Evolutionary conservation across 2,797 vertebrate genomes (phyloP), one percentile per base, ranked within the genome.

Genomic region (Capromys pilorides): DNA sequence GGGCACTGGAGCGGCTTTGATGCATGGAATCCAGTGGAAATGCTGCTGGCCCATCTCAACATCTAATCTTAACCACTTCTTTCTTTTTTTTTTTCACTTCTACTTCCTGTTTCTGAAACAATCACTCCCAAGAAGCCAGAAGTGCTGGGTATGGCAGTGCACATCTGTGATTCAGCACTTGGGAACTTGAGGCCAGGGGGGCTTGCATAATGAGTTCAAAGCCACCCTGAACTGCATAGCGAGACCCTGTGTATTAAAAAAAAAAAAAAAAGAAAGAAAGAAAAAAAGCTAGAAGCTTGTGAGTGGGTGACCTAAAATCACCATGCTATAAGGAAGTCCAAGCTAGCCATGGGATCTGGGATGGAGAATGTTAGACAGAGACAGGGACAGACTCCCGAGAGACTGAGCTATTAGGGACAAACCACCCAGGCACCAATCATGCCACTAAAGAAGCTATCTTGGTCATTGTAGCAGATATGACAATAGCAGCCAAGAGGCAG

Each of bases 281-380:
- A 71, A 71, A 64, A 36, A 22, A 82, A 86, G 49, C 26, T 39
- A 73, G 90, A 1, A 79, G 36, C 49, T 24, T 54, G 62, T 41
- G 79, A 78, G 54, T 67, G 26, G 75, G 14, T 79, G n/a, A 66
- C 28, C 49, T 49, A 62, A 86, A 41, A 90, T 41, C 39, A 33
- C 31, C 41, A 64, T 21, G 66, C 79, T 96, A 45, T 82, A 24
- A 81, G 45, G 79, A 96, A 95, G 79, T 33, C 80, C 86, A 88
- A 19, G 41, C 4, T 28, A 77, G 49, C 36, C 59, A 41, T 4
- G 14, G 8, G 22, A 22, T 75, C 13, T 28, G 71, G 31, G 73
- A 57, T 62, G 1, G 49, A 21, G 51, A 10, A 26, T 28, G n/a
- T 9, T 11, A 28, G n/a, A 12, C 13, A 26, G 59, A 41, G 21